Conservation (phyloP, 1,140 invertebrate species). For the Zaprionus africanus region DNA sequence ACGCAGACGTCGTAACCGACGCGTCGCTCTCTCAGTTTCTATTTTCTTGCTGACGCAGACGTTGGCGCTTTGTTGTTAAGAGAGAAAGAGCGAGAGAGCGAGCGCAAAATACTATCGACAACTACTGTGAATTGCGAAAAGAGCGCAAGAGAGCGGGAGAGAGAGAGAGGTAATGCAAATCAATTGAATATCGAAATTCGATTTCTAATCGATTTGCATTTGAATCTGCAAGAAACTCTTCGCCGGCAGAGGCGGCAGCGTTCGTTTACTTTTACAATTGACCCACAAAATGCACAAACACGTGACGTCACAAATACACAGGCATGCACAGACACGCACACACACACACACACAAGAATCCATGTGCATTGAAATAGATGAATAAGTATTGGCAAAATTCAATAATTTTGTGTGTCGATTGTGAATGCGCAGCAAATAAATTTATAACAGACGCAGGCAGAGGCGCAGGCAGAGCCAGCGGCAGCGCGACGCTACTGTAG, state of each 20-base stretch:
- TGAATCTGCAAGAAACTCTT: conserved; percentile 2
- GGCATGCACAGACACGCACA: neutral
- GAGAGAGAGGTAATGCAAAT: conserved; percentile 14
- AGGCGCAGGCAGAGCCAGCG: conserved; percentile 3
- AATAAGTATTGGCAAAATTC: conserved; percentile 32
- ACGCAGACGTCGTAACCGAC: conserved; percentile 16
- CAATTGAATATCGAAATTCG: conserved; percentile 27
- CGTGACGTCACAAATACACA: conserved; percentile 19
- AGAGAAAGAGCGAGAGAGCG: neutral
- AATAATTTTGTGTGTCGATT: conserved; percentile 15
- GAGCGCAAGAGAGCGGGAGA: neutral
- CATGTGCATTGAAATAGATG: neutral
- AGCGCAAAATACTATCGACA: neutral
- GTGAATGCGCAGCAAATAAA: conserved; percentile 47
- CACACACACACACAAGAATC: neutral
- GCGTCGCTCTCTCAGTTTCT: conserved; percentile 33
- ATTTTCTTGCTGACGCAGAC: conserved; percentile 76
- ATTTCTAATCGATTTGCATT: conserved; percentile 19
- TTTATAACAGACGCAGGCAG: conserved; percentile 44
- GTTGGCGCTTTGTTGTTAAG: neutral
- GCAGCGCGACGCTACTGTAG: neutral
- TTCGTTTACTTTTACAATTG: conserved; percentile 25
- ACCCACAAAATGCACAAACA: conserved; percentile 5
- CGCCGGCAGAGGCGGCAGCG: neutral
- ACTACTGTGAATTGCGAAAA: conserved; percentile 4